A percentile compares a stretch with the other conserved stretches of the same genome.
Evolutionary conservation across 2,888 invertebrate species (phyloP).

Genomic region (Netelia melanura): DNA sequence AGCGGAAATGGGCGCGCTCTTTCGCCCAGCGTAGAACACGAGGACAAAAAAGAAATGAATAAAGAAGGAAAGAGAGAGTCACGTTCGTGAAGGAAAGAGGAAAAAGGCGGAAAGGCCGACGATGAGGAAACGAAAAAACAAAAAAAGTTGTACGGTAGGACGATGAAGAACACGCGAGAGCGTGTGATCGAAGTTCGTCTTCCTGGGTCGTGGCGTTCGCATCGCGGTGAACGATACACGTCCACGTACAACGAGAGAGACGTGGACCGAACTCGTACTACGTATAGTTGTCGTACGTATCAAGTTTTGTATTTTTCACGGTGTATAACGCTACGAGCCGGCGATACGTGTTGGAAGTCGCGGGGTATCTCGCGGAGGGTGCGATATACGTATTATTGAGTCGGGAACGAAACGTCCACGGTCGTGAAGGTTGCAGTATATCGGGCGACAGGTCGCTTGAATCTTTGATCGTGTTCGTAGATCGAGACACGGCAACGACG

Average conservation of each 20-base stretch:
- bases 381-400: constrained; percentile 7
- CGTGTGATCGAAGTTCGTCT: constrained; percentile 47
- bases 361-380: neutral
- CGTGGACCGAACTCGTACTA: too few relatives aligned
- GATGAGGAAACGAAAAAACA: constrained; percentile 1
- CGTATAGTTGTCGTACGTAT: neutral
- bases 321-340: too few relatives aligned
- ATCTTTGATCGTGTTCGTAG: constrained; percentile 63
- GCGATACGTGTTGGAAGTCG: neutral
- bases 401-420: neutral
- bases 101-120: constrained; percentile 35
- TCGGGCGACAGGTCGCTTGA: constrained; percentile 50
- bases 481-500: neutral
- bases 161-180: constrained; percentile 2
- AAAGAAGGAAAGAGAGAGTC: constrained; percentile 7
- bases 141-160: neutral
- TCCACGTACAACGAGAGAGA: constrained; percentile 12
- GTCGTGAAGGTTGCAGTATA: constrained; percentile 38
- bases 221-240: constrained; percentile 10
- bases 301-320: constrained; percentile 1
- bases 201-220: neutral
- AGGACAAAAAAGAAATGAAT: constrained; percentile 10
- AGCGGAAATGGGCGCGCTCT: constrained; percentile 45
- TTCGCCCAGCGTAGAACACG: constrained; percentile 18
- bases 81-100: constrained; percentile 36